Evolutionary conservation across 2,113 vertebrate species (phyloP).

Genomic region (Genyomyrus donnyi): DNA sequence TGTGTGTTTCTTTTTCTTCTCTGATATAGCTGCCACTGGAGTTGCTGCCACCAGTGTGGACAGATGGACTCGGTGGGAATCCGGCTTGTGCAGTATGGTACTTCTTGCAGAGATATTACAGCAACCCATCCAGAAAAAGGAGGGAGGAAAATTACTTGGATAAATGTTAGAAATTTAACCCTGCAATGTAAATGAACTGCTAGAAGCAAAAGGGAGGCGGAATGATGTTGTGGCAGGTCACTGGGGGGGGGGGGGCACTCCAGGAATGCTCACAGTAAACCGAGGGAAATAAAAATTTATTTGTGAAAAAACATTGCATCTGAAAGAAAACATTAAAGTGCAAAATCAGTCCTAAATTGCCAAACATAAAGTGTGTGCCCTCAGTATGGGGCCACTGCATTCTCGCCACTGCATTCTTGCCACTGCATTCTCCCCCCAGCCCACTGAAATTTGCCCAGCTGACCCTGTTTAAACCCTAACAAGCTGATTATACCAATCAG

Average conservation of each 20-base stretch:
- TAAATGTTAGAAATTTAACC: neutral
- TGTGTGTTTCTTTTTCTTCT: neutral
- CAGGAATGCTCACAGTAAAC: neutral
- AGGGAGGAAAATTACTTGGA: neutral
- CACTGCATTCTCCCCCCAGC: neutral
- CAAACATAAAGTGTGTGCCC: neutral
- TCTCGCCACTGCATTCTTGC: neutral
- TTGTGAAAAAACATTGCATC: neutral
- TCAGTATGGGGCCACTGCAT: neutral
- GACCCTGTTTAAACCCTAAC: slow-evolving; percentile 1
- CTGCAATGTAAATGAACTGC: neutral
- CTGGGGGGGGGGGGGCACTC: neutral
- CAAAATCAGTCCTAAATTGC: neutral
- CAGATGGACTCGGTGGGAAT: slow-evolving; percentile 43
- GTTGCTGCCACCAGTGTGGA: slow-evolving; percentile 28
- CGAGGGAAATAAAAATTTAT: neutral
- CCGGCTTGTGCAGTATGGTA: slow-evolving; percentile 31
- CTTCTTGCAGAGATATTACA: slow-evolving; percentile 30
- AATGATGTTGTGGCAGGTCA: neutral
- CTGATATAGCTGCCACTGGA: slow-evolving; percentile 5
- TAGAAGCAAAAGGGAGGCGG: neutral
- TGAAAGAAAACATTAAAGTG: neutral
- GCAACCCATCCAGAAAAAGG: neutral
- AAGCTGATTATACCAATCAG: neutral
- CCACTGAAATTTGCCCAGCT: neutral